These are phyloP conservation scores for Centrocercus urophasianus DNA, from an alignment of 2,113 vertebrate genomes.

Conservation along the genomic window DNA sequence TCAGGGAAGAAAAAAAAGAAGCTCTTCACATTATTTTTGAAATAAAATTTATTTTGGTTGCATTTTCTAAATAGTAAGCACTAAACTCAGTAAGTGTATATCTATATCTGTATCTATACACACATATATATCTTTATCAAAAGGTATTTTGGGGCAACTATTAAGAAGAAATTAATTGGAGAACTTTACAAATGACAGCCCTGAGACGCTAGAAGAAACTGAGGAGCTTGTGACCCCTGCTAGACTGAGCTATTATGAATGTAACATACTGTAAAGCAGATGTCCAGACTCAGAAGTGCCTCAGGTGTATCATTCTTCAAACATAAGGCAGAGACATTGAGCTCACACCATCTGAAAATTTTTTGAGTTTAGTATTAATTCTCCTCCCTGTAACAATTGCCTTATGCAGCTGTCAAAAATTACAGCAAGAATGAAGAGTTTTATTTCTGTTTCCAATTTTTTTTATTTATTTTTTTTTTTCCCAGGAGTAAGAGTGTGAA, in stretches of 20 bases:
- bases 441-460: slow-evolving; percentile 28
- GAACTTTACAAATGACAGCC: slow-evolving; percentile 33
- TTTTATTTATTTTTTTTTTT: neutral
- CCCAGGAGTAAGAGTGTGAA: neutral
- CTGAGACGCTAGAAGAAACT: slow-evolving; percentile 9
- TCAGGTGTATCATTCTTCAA: slow-evolving; percentile 56
- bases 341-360: slow-evolving; percentile 34
- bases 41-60: neutral
- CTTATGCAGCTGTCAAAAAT: slow-evolving; percentile 49
- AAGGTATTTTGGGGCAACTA: neutral
- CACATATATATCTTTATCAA: neutral
- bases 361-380: slow-evolving; percentile 36
- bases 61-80: neutral
- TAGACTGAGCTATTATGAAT: slow-evolving; percentile 31
- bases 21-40: neutral
- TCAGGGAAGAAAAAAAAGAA: neutral
- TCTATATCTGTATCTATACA: neutral
- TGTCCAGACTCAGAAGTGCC: slow-evolving; percentile 45
- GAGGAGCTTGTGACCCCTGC: slow-evolving; percentile 34
- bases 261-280: slow-evolving; percentile 53
- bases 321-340: slow-evolving; percentile 37
- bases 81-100: neutral
- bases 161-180: slow-evolving; percentile 8
- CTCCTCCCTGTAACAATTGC: slow-evolving; percentile 6
- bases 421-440: neutral